A percentile compares a stretch with the other conserved stretches of the same genome.
These are phyloP conservation scores for Morpho helenor DNA, from an alignment of 2,888 invertebrate species.

Conservation along the genomic window DNA sequence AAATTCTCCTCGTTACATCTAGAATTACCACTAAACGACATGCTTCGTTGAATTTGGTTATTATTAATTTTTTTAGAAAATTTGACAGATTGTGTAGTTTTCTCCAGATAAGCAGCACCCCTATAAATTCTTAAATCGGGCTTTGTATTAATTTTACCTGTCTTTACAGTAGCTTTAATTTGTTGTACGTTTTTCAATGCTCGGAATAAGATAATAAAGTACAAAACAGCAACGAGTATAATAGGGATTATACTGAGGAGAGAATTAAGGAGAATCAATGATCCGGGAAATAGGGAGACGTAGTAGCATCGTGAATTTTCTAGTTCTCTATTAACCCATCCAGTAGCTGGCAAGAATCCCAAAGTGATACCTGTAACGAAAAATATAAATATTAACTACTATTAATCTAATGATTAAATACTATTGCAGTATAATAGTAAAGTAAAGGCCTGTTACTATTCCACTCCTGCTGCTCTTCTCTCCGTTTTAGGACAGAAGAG, in stretches of 20 bases:
- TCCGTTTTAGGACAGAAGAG: too few species aligned
- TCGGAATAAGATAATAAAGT: conserved; percentile 77
- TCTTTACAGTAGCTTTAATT: conserved; percentile 46
- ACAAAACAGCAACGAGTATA: conserved; percentile 64
- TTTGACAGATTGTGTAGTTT: conserved; percentile 34
- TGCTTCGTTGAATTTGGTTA: conserved; percentile 46
- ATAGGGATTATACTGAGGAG: conserved; percentile 76
- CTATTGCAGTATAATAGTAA: too few species aligned
- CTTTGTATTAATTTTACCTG: conserved; percentile 33
- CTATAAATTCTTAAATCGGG: conserved; percentile 55
- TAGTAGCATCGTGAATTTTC: conserved; percentile 71
- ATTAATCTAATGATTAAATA: too few species aligned
- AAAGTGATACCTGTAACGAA: conserved; percentile 70
- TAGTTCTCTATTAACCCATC: conserved; percentile 69
- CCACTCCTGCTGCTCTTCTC: too few species aligned
- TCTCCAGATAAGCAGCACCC: conserved; percentile 36
- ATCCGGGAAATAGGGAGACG: conserved; percentile 75
- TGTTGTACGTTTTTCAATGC: conserved; percentile 72
- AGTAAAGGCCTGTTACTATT: too few species aligned
- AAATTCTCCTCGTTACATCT: conserved; percentile 21
- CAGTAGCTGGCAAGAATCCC: conserved; percentile 80
- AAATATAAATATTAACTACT: conserved; percentile 7
- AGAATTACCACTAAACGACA: conserved; percentile 44
- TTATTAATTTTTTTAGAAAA: conserved; percentile 27
- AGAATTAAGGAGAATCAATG: conserved; percentile 76